These are phyloP conservation scores for Sebastiscus albofasciatus DNA, from an alignment of 2,797 vertebrate species.

Conservation along the genomic window DNA sequence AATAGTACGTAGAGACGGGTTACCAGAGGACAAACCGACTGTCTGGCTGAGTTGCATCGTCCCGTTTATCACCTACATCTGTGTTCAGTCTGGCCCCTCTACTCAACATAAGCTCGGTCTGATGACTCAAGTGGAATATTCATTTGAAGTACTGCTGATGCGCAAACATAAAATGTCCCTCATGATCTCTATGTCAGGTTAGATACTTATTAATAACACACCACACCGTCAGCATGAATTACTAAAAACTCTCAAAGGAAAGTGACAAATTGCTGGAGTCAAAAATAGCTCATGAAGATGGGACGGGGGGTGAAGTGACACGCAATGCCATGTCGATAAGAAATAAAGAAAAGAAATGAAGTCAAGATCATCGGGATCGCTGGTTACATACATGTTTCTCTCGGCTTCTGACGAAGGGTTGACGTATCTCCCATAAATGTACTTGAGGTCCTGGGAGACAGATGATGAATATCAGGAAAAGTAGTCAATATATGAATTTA, in stretches of 20 bases:
- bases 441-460: conserved; percentile 91
- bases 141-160: conserved; percentile 70
- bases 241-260: conserved; percentile 62
- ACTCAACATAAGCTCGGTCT: conserved; percentile 35
- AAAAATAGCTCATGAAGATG: conserved; percentile 46
- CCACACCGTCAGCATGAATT: conserved; percentile 70
- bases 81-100: conserved; percentile 20
- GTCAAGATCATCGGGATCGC: background rate
- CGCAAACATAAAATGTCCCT: conserved; percentile 66
- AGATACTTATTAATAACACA: conserved; percentile 71
- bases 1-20: background rate
- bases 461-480: background rate
- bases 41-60: background rate
- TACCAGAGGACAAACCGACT: conserved; percentile 11
- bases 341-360: background rate
- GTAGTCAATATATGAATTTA: background rate
- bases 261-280: conserved; percentile 60
- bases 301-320: background rate
- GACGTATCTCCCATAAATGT: conserved; percentile 95
- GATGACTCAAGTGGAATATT: conserved; percentile 66
- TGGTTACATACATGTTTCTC: conserved; percentile 91
- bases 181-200: conserved; percentile 58
- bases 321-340: background rate
- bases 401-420: conserved; percentile 90
- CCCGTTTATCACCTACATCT: conserved; percentile 32